Evolutionary conservation across 1,140 invertebrate genomes (phyloP).

Genomic region (Eurosta solidaginis): DNA sequence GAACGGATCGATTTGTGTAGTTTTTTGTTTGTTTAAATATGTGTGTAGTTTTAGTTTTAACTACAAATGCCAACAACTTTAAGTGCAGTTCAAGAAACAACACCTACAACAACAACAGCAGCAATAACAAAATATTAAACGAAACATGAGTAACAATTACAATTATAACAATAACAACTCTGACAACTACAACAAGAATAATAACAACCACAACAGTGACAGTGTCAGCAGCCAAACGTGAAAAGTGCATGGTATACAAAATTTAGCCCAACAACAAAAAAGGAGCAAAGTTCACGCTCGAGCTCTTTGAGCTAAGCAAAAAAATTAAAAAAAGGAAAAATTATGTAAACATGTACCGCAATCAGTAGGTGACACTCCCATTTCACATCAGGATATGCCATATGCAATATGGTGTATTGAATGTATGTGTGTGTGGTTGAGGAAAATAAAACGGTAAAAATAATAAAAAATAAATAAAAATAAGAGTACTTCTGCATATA

Average conservation of each 20-base stretch:
- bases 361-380: constrained; percentile 20
- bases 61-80: constrained; percentile 18
- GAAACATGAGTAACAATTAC: constrained; percentile 1
- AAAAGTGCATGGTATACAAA: constrained; percentile 7
- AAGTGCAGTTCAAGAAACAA: constrained; percentile 21
- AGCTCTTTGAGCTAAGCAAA: constrained; percentile 2
- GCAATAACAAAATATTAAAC: no score
- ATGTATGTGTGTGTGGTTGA: not conserved
- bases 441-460: not conserved
- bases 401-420: not conserved
- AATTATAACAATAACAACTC: not conserved
- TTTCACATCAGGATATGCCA: constrained; percentile 8
- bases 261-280: not conserved
- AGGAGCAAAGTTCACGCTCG: constrained; percentile 9
- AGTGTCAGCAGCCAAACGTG: not conserved
- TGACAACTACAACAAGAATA: not conserved
- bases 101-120: not conserved
- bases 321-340: not conserved
- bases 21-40: not conserved
- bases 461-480: not conserved
- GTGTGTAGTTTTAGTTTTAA: not conserved
- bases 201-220: not conserved
- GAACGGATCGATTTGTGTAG: not conserved
- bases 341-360: constrained; percentile 3
- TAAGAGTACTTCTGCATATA: no score